These are phyloP conservation scores for Andricus grossulariae DNA, from an alignment of 1,140 invertebrate genomes.

Conservation along the genomic window DNA sequence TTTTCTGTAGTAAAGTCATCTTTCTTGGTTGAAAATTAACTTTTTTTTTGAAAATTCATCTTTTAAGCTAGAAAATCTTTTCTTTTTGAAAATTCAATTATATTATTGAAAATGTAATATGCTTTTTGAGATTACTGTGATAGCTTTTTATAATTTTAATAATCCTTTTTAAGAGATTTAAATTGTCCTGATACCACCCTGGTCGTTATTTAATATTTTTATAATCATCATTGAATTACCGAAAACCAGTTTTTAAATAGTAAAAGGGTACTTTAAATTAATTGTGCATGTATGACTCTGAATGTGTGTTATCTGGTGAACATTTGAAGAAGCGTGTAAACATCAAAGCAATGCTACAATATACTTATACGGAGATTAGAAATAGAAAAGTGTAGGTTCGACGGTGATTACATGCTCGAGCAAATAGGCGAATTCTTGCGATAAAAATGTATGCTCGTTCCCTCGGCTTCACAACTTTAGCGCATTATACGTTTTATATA, in stretches of 20 bases:
- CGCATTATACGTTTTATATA: neutral
- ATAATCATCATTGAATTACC: neutral
- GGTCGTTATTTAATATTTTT: neutral
- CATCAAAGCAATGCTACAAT: slow-evolving; percentile 14
- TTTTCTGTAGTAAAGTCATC: too few relatives aligned
- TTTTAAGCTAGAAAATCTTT: too few relatives aligned
- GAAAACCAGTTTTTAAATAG: slow-evolving; percentile 1
- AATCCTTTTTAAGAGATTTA: too few relatives aligned
- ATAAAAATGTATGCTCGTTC: neutral
- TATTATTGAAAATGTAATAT: too few relatives aligned
- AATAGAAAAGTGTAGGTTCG: neutral
- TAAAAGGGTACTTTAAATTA: slow-evolving; percentile 9
- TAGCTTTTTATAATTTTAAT: too few relatives aligned
- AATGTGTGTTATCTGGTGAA: neutral
- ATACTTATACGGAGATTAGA: neutral
- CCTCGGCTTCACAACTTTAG: neutral
- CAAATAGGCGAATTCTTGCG: slow-evolving; percentile 5
- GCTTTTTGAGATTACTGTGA: too few relatives aligned
- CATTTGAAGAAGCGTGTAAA: slow-evolving; percentile 4
- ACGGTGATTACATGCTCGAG: slow-evolving; percentile 1
- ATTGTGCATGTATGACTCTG: neutral
- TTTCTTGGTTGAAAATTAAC: too few relatives aligned
- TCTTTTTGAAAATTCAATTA: too few relatives aligned
- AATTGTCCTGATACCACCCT: too few relatives aligned
- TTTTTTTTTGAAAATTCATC: too few relatives aligned